Evolutionary conservation across 1,140 invertebrate genomes (phyloP), one percentile per base, ranked within the genome.

Genomic region (Magallana ariakensis): DNA sequence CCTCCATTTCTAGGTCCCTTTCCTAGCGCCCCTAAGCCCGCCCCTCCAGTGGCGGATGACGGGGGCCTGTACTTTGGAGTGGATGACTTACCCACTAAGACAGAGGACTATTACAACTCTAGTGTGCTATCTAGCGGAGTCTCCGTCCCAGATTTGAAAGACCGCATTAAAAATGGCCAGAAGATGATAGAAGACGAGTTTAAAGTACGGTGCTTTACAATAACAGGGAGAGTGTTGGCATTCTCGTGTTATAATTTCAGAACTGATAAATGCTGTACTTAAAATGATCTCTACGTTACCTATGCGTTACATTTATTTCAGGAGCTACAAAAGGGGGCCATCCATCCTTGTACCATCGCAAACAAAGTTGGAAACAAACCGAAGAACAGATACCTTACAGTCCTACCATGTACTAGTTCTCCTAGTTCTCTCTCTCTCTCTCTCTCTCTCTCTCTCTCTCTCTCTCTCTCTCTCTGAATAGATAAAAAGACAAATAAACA

Each of bases 341-440:
- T 85, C n/a, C 60, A 85, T 55, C 84, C 84, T n/a, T 53, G 56
- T 53, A 57, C 15, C 7, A 19, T 75, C 54, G 84, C 58, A n/a
- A 53, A 53, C 53, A 55, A 55, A 55, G 8, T 53, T 2, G 62
- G 75, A 56, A 85, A 85, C 22, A 85, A 85, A 60, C 46, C 60
- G 2, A 85, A 85, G 26, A 85, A 85, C n/a, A 46, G 84, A 70
- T 70, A 85, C 55, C 66, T 55, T 1, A 85, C 82, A 57, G 82
- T 84, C 9, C 13, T 84, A 26, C 82, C 82, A 58, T 84, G 82
- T 84, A 84, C 9, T 15, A 56, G n/a, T 46, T n/a, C n/a, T n/a
- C n/a, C n/a, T n/a, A n/a, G n/a, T n/a, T 46, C 33, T 46, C 33
- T n/a, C n/a, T n/a, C 33, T 33, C 33, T 33, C 33, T 33, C 33